Evolutionary conservation across 2,113 vertebrate genomes (phyloP).

Genomic region (Corythornis madagascariensis): DNA sequence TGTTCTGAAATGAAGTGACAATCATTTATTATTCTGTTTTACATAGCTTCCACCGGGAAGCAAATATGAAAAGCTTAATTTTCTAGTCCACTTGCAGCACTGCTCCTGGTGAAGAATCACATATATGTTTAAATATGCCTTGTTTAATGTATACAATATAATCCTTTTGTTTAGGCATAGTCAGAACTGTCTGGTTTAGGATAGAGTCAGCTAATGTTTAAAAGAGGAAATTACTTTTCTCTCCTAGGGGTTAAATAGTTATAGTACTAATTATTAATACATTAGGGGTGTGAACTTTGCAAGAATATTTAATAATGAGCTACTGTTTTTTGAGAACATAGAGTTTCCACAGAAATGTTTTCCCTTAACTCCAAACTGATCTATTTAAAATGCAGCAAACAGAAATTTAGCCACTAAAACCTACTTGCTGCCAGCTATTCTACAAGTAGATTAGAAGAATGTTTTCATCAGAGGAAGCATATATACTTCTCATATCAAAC

Average conservation of each 20-base stretch:
- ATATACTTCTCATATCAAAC: not conserved
- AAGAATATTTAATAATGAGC: slow-evolving; percentile 30
- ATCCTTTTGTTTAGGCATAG: slow-evolving; percentile 17
- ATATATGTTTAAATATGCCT: slow-evolving; percentile 44
- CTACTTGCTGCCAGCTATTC: not conserved
- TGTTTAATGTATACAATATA: slow-evolving; percentile 46
- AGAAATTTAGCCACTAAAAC: not conserved
- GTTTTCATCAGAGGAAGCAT: not conserved
- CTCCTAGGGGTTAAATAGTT: slow-evolving; percentile 12
- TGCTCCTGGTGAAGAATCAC: slow-evolving; percentile 43
- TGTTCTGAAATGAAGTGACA: slow-evolving; percentile 73
- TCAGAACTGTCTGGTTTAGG: not conserved
- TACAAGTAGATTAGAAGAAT: not conserved
- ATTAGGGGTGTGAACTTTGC: not conserved
- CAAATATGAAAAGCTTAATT: slow-evolving; percentile 75
- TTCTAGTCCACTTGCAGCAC: slow-evolving; percentile 69
- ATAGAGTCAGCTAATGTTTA: not conserved
- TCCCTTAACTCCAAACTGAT: not conserved
- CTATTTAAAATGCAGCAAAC: not conserved
- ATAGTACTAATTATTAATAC: not conserved
- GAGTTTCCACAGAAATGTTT: not conserved
- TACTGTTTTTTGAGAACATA: not conserved
- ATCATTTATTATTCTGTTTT: slow-evolving; percentile 79
- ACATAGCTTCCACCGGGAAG: slow-evolving; percentile 67
- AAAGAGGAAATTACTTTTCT: slow-evolving; percentile 1